Evolutionary conservation across 2,888 invertebrate species (phyloP).

Genomic region (Lingula anatina): DNA sequence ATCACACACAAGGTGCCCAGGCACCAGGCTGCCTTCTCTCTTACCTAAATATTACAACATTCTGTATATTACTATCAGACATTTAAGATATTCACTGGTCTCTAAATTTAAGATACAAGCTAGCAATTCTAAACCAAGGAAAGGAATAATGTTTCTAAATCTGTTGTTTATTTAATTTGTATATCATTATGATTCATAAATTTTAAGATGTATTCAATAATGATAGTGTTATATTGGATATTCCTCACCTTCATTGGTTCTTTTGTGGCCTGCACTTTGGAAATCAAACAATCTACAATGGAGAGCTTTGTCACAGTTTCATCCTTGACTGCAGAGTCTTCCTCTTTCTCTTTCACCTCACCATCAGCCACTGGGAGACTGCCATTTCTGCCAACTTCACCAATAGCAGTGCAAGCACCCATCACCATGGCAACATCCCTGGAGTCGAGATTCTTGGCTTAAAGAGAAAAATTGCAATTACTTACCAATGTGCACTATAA

Average conservation of each 20-base stretch:
- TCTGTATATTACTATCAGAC: too few relatives aligned
- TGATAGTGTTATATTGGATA: too few relatives aligned
- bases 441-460: not conserved
- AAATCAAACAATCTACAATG: conserved; percentile 67
- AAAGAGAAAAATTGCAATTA: not conserved
- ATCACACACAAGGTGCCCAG: too few relatives aligned
- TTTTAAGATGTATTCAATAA: too few relatives aligned
- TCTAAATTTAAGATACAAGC: too few relatives aligned
- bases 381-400: conserved; percentile 65
- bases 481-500: conserved; percentile 13
- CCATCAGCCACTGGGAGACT: conserved; percentile 64
- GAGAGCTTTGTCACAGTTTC: conserved; percentile 65
- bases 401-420: conserved; percentile 64
- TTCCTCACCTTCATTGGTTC: conserved; percentile 39
- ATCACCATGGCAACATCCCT: conserved; percentile 11
- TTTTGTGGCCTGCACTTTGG: conserved; percentile 59
- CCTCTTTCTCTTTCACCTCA: conserved; percentile 33
- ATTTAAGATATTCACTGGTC: too few relatives aligned
- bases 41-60: too few relatives aligned
- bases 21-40: too few relatives aligned
- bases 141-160: too few relatives aligned
- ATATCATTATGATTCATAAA: too few relatives aligned
- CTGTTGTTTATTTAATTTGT: too few relatives aligned
- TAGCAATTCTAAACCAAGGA: too few relatives aligned
- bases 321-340: conserved; percentile 1